Evolutionary conservation across 2,888 invertebrate species (phyloP), one percentile per base, ranked within the genome.

Genomic region (Sarcophaga variegata): DNA sequence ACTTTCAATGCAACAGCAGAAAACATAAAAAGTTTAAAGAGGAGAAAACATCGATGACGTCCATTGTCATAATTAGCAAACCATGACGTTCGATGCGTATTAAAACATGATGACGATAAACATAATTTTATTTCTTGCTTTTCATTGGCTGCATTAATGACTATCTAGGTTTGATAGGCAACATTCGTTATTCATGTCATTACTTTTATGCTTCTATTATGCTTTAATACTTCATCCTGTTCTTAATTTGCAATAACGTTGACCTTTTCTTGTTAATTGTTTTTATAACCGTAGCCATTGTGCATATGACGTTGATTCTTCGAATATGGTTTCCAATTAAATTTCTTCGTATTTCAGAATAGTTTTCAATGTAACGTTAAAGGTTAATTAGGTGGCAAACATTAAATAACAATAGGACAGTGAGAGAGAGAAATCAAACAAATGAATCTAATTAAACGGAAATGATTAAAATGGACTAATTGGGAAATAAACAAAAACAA

Each of bases 351-450:
- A 14, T 25, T 64, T 20, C 63, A 54, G 4, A 14, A 17, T 54
- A 14, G 2, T 47, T 47, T 64, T 49, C 20, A 47, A 70, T 71
- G 12, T 11, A 20, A 12, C 59, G 45, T 10, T 37, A 62, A 78
- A 72, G 27, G 77, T 83, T 83, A 83, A 83, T 77, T 78, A 83
- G 47, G 66, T 77, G 54, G 11, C 5, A 25, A 66, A 3, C n/a
- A 37, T 59, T 14, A 54, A 63, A 37, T 27, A 45, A 47, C 49
- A 54, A 49, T 63, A 6, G 4, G 0, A 47, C 3, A 14, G 20
- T 12, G 17, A 54, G 5, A 49, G 14, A 49, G 49, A 49, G 14
- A 49, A 49, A 49, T 4, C 11, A 49, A 49, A 12, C 49, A 49
- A 27, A 27, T 27, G 27, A 72, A 62, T 54, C 3, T 1, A n/a